Evolutionary conservation across 1,140 invertebrate genomes (phyloP).

Genomic region (Delia radicum): DNA sequence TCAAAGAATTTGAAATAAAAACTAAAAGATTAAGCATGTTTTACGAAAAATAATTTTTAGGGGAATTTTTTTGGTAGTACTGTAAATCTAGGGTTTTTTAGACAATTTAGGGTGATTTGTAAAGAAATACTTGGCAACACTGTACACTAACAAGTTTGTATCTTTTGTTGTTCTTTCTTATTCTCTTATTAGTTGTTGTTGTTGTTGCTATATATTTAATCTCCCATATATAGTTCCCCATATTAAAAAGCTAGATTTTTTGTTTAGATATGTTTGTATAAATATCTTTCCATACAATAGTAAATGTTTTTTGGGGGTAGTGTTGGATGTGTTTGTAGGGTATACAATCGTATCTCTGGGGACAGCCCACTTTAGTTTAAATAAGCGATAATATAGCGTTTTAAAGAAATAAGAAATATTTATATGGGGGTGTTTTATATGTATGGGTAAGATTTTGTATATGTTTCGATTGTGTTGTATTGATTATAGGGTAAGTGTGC

Average conservation of each 20-base stretch:
- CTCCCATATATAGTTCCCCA: background rate
- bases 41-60: no score
- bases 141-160: no score
- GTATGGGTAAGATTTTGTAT: background rate
- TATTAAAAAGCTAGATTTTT: background rate
- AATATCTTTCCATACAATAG: background rate
- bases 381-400: background rate
- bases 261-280: conserved; percentile 25
- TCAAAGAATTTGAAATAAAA: no score
- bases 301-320: no score
- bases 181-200: background rate
- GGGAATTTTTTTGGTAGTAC: no score
- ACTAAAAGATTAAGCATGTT: no score
- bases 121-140: no score
- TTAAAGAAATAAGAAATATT: background rate
- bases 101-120: no score
- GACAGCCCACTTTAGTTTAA: conserved; percentile 28
- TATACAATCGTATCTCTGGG: conserved; percentile 19
- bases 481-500: no score
- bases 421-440: background rate
- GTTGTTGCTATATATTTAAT: background rate
- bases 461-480: background rate
- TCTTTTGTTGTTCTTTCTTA: background rate
- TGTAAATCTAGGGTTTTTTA: no score
- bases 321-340: background rate